Evolutionary conservation across 2,888 invertebrate species (phyloP), one percentile per base, ranked within the genome.

Genomic region (Pyrochroa serraticornis): DNA sequence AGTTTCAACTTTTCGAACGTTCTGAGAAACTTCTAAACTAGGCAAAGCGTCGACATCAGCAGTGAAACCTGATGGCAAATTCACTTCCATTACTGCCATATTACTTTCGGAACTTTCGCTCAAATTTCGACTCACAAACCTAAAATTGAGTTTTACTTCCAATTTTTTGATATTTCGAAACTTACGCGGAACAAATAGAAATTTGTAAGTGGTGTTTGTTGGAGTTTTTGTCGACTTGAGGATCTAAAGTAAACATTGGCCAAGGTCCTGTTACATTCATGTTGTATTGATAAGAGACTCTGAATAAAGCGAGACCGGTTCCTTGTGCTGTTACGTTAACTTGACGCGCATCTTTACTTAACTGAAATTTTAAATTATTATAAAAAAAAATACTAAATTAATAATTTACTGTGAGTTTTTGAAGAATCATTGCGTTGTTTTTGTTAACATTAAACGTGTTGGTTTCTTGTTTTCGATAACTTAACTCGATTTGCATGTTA

Each of bases 21-120:
- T 80, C 67, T 84, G 82, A 0, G 84, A 83, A 0, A 82, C 77
- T 74, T 84, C 82, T 47, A 84, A 73, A 66, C 82, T 84, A 3
- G 88, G 89, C 31, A 93, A 80, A 0, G 88, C 89, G 68, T 89
- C 88, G 63, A 86, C 80, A 68, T 95, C 93, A 0, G 92, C 91
- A 0, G 91, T 86, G 75, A 91, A 97, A n/a, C 97, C 96, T 0
- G 95, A 95, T 0, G 95, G 95, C 56, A 97, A 82, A 60, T 87
- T 87, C 0, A 96, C 90, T 72, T 95, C 94, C 84, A 96, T 90
- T 0, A 96, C 89, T 7, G 93, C 92, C 88, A 96, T 90, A 65
- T 96, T 96, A 60, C 92, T 92, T 64, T 85, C 85, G 10, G 89
- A 88, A 45, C 86, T 84, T 69, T 86, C 85, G 33, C 84, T 85